Evolutionary conservation across 2,113 vertebrate genomes (phyloP).

Genomic region (Oryzias melastigma): DNA sequence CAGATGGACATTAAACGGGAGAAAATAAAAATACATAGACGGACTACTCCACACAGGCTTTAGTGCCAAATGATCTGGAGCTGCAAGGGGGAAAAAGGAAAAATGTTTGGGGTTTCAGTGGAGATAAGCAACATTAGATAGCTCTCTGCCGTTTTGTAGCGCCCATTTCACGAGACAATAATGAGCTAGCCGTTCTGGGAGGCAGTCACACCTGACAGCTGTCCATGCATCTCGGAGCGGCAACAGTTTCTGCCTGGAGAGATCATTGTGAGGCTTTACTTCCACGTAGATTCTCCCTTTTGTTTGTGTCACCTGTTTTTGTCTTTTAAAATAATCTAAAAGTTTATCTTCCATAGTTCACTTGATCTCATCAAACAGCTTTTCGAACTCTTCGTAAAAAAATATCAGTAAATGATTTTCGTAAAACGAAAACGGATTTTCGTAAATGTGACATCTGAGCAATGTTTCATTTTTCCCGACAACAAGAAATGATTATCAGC

Average conservation of each 20-base stretch:
- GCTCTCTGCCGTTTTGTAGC: conserved; percentile 43
- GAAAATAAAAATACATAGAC: conserved; percentile 23
- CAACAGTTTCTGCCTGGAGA: conserved; percentile 53
- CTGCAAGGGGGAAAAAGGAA: conserved; percentile 43
- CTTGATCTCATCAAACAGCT: background rate
- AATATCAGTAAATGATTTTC: background rate
- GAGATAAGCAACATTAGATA: conserved; percentile 59
- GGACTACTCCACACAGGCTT: conserved; percentile 39
- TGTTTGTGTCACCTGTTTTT: no score
- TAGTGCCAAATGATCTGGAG: conserved; percentile 55
- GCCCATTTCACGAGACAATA: conserved; percentile 59
- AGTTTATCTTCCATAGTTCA: no score
- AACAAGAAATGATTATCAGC: no score
- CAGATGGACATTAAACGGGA: conserved; percentile 46
- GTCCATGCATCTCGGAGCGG: conserved; percentile 54
- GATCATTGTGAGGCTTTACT: no score
- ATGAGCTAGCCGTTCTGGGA: conserved; percentile 65
- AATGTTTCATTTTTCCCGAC: no score
- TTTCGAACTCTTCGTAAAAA: background rate
- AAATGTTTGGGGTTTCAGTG: conserved; percentile 53
- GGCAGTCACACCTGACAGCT: conserved; percentile 67
- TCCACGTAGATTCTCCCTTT: no score
- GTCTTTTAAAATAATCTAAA: no score
- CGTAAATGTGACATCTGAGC: no score
- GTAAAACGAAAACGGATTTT: no score